Base-by-base conservation (phyloP, 2,888 invertebrate species). In the Macaria notata region DNA sequence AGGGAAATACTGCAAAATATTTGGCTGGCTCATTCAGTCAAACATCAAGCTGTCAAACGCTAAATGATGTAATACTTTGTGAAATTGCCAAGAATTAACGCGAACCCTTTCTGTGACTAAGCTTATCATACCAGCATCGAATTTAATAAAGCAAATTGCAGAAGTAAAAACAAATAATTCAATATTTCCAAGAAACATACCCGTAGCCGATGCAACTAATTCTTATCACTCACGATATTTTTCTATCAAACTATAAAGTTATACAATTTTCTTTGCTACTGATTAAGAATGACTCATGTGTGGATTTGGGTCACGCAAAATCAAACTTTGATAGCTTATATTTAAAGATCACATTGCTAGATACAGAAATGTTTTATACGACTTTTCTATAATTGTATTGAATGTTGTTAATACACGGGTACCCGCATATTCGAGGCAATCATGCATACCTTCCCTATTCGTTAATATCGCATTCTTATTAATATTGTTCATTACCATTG, bases 381-480 rank as follows among this genome's bases (percentile, higher is more conserved):
- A 55, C 68, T 63, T 75, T 76, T 65, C 62, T 61, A 53, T 19
- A 54, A 52, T 57, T 60, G 56, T 54, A 63, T 41, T 33, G 19
- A 46, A 61, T 65, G 65, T 68, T 72, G 72, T 67, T 65, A 64
- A 61, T 68, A 57, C 78, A 78, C 86, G 87, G 87, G 88, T 76
- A 78, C 90, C 90, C 90, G 89, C 90, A 90, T 87, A 60, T 63
- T 70, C 72, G 68, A 72, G 75, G 79, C 79, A 82, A 84, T 84
- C 46, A 62, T 62, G 6, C 79, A 81, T 86, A 86, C 83, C 85
- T 88, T 88, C 81, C 81, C 83, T 86, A 83, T 84, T 83, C 74
- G 81, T 79, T 81, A 81, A 83, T 85, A 88, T 85, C 72, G 83
- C 83, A 79, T 86, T 86, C 79, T 77, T 86, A 85, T 89, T 84